Percentiles rank a stretch among this genome's conserved stretches.
phyloP scores from a whole-genome alignment of 2,113 vertebrate genomes.

The Capricornis sumatraensis region DNA sequence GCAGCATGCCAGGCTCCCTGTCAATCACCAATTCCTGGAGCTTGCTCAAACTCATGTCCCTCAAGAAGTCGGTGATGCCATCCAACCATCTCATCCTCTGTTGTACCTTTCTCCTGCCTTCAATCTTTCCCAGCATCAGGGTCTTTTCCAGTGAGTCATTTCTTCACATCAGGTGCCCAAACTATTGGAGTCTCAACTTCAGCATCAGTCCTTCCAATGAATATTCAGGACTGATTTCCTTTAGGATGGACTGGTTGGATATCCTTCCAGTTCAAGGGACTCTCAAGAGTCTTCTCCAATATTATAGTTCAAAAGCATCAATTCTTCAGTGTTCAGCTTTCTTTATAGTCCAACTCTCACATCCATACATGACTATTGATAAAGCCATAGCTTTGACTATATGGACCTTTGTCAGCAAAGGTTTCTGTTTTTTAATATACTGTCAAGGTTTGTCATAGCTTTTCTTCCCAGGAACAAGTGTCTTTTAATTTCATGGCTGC shows the following conservation, averaged over 20 bases:
- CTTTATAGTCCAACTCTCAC: neutral
- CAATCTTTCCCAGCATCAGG: neutral
- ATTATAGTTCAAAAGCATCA: neutral
- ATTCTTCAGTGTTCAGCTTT: neutral
- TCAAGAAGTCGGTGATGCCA: neutral
- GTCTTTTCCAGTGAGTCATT: neutral
- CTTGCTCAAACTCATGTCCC: neutral
- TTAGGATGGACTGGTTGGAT: neutral
- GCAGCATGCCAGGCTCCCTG: neutral
- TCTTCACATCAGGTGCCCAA: neutral
- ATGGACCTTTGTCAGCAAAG: neutral
- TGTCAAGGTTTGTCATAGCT: neutral
- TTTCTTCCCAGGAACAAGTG: neutral
- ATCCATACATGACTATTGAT: neutral
- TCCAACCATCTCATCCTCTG: neutral
- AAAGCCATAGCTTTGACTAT: neutral
- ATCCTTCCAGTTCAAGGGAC: neutral
- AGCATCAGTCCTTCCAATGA: neutral
- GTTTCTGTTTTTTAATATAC: neutral
- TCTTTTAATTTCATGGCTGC: neutral
- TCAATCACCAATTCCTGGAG: neutral
- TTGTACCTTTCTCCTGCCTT: accelerated
- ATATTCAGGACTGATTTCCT: neutral
- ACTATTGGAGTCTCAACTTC: neutral
- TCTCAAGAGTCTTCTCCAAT: neutral